Conservation (phyloP, 1,140 invertebrate genomes). For the Hydropsyche tenuis region DNA sequence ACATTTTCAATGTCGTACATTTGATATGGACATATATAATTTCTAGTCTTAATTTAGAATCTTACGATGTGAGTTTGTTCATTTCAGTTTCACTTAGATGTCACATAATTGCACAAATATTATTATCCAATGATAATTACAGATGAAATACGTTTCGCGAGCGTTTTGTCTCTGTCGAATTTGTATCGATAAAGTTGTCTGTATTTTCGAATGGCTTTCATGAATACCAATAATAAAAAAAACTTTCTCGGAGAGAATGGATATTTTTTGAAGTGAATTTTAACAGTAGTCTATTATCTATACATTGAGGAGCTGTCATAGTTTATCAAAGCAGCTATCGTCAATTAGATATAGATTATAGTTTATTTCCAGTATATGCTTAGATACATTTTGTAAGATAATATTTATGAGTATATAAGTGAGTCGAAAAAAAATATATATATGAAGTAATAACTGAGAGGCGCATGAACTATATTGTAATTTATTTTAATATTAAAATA, state of each 20-base stretch:
- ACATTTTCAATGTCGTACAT: conserved; percentile 7
- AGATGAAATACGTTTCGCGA: not conserved
- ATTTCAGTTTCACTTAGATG: not conserved
- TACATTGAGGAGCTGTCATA: conserved; percentile 19
- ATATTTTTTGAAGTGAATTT: conserved; percentile 41
- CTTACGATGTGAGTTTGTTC: not conserved
- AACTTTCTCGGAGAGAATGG: conserved; percentile 32
- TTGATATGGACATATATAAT: conserved; percentile 2
- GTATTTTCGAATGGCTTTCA: conserved; percentile 27
- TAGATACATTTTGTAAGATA: conserved; percentile 23
- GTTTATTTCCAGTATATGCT: conserved; percentile 25
- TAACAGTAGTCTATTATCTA: conserved; percentile 22
- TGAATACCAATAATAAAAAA: conserved; percentile 4
- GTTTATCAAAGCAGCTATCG: conserved; percentile 33
- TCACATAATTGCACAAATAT: conserved; percentile 1
- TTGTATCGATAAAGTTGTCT: conserved; percentile 2
- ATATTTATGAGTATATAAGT: not conserved
- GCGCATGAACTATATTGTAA: not conserved
- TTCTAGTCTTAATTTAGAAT: conserved; percentile 20
- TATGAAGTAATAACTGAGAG: not conserved
- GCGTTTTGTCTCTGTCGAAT: not conserved
- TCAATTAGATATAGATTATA: conserved; percentile 33
- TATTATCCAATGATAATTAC: not conserved
- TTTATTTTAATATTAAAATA: not conserved
- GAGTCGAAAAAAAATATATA: not conserved